These are phyloP conservation scores for Bothrops jararaca DNA, from an alignment of 2,113 vertebrate species.

Conservation along the genomic window DNA sequence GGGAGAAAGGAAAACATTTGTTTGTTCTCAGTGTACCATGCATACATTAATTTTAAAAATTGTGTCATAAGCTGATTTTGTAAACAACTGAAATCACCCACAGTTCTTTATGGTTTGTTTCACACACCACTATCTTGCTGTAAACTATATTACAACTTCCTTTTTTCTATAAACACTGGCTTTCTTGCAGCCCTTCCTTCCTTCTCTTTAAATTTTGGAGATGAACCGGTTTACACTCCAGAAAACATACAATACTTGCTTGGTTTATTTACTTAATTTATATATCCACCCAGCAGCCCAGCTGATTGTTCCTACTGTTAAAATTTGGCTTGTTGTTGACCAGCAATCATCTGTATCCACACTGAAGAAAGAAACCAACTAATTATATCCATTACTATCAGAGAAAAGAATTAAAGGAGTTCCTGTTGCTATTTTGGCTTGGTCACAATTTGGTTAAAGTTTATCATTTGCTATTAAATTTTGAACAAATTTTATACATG, in stretches of 20 bases:
- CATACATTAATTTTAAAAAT: constrained; percentile 12
- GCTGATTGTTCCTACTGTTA: not conserved
- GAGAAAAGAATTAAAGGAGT: not conserved
- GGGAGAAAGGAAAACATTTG: not conserved
- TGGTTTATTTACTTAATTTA: not conserved
- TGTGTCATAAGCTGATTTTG: not conserved
- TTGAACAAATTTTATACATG: not conserved
- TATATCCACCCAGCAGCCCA: not conserved
- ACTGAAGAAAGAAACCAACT: not conserved
- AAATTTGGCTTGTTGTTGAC: not conserved
- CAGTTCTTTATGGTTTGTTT: constrained; percentile 27
- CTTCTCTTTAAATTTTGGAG: not conserved
- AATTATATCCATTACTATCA: not conserved
- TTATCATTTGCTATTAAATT: not conserved
- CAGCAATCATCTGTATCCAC: not conserved
- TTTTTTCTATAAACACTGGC: constrained; percentile 26
- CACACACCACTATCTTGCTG: not conserved
- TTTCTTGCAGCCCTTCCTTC: constrained; percentile 26
- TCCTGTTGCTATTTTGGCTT: not conserved
- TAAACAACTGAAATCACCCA: constrained; percentile 14
- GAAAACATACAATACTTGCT: not conserved
- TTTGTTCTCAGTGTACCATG: not conserved
- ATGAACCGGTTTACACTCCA: not conserved
- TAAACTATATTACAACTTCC: constrained; percentile 28
- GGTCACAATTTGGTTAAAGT: not conserved